Conservation (phyloP, 2,113 vertebrate species). For the Bettongia penicillata region DNA sequence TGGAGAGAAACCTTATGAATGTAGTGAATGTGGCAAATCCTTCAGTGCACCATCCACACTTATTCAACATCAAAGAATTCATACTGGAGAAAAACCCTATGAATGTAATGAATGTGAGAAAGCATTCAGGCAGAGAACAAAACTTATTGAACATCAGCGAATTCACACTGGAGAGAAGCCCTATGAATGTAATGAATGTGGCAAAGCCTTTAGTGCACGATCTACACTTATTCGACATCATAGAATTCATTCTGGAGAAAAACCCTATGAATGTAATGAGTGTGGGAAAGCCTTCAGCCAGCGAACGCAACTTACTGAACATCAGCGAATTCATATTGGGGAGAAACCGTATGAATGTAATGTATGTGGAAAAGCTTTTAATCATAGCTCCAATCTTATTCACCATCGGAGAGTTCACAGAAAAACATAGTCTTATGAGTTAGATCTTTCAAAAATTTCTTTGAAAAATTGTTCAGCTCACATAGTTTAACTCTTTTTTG, state of each 20-base stretch:
- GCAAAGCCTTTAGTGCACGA: not conserved
- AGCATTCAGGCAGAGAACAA: no score
- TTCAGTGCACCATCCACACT: no score
- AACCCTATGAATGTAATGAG: not conserved
- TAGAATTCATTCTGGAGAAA: not conserved
- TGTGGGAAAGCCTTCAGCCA: not conserved
- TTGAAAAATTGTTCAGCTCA: not conserved
- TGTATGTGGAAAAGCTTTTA: slow-evolving; percentile 72
- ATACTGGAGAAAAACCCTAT: no score
- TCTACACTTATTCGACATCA: not conserved
- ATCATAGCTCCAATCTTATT: slow-evolving; percentile 73
- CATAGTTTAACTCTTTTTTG: not conserved
- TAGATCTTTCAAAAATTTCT: not conserved
- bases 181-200: no score
- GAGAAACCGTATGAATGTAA: slow-evolving; percentile 73
- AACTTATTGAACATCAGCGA: no score
- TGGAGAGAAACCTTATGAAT: no score
- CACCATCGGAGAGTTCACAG: slow-evolving; percentile 70
- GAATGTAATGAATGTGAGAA: no score
- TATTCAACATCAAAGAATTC: no score
- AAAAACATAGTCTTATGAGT: not conserved
- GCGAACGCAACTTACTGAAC: not conserved
- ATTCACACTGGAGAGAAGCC: no score
- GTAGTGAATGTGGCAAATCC: no score
- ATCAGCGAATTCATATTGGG: slow-evolving; percentile 25